phyloP scores from a whole-genome alignment of 2,888 invertebrate species.

The Dendrolimus houi region DNA sequence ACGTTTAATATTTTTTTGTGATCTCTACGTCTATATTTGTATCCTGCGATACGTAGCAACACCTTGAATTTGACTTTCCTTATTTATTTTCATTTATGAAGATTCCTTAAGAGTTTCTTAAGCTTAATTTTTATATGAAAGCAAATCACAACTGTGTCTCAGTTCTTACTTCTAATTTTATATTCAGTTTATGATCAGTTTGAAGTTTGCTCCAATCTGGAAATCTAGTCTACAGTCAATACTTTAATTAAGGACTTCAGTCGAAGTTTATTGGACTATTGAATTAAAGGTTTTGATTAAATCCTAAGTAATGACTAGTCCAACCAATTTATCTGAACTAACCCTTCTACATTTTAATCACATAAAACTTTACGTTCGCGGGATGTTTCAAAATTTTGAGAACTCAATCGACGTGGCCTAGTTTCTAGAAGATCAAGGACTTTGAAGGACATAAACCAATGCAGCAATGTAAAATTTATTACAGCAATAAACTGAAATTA shows the following conservation, averaged over 20 bases:
- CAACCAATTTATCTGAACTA: neutral
- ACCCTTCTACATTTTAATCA: neutral
- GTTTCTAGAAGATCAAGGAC: conserved; percentile 35
- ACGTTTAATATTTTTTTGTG: too few relatives aligned
- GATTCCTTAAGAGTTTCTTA: too few relatives aligned
- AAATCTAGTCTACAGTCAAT: neutral
- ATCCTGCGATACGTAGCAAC: too few relatives aligned
- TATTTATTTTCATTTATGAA: too few relatives aligned
- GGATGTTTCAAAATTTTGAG: neutral
- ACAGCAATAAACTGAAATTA: conserved; percentile 48
- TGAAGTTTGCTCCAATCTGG: neutral
- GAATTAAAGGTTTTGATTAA: neutral
- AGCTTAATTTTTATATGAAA: too few relatives aligned
- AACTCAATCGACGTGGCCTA: conserved; percentile 14
- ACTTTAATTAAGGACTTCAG: neutral
- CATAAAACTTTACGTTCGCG: neutral
- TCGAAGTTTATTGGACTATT: neutral
- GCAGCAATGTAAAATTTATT: conserved; percentile 46
- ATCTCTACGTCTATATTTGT: too few relatives aligned
- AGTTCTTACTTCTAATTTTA: too few relatives aligned
- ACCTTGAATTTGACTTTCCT: too few relatives aligned
- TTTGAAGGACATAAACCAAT: conserved; percentile 42
- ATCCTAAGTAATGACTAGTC: neutral
- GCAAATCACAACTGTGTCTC: too few relatives aligned
- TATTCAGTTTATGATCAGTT: neutral